Evolutionary conservation across 1,140 invertebrate genomes (phyloP), one percentile per base, ranked within the genome.

Genomic region (Lasaia peninsularis): DNA sequence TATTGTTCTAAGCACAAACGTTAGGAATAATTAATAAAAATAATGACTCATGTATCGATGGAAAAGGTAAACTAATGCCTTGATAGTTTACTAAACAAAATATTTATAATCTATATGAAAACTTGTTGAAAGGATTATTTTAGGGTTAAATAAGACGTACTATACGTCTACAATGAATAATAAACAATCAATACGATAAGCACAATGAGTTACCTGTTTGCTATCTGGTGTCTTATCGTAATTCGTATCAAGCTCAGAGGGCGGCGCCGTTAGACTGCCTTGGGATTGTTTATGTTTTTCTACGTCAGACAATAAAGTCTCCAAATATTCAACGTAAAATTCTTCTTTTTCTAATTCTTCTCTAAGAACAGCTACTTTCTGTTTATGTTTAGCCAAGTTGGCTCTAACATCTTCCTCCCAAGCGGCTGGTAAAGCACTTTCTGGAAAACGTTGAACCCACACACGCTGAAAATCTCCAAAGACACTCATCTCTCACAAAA

Each of bases 331-430:
- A 6, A 97, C 96, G 74, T 97, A 97, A 73, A 96, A 94, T 75
- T 96, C 94, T 88, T 97, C 96, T 77, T 97, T 96, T 73, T 96
- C 95, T 28, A 97, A 87, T 86, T 97, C 95, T 75, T 96, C 95
- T 78, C 93, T 93, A 49, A 97, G 91, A 61, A 94, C 91, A 50
- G 91, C 88, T 52, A 96, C 95, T 90, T 94, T 94, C 75, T 95
- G 92, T 90, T 95, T 95, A 91, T 97, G 96, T 89, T 95, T 96
- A 66, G 94, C 92, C 62, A 97, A 91, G 90, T 96, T 97, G 52
- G 94, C 94, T 73, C 95, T 92, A 64, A 97, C 95, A 92, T 97
- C 95, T 86, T 96, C 95, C 80, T 96, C 95, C 96, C 95, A 97
- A 80, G 95, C 95, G 78, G 94, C 94, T 73, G 96, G 96, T 66